phyloP scores from a whole-genome alignment of 1,140 invertebrate genomes.

The Augochlora pura region DNA sequence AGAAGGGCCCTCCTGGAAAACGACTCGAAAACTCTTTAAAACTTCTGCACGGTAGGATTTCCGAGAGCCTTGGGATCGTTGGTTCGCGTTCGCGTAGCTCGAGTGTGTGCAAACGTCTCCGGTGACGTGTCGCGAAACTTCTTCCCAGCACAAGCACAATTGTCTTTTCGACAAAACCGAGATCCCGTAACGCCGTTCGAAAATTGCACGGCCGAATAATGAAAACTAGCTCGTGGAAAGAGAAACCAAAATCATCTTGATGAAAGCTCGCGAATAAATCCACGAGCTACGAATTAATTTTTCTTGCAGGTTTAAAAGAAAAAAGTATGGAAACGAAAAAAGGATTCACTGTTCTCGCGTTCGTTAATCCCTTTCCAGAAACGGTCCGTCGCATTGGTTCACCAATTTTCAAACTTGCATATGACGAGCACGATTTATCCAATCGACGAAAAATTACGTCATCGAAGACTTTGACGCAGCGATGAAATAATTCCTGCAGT shows the following conservation, averaged over 20 bases:
- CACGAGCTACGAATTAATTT: background rate
- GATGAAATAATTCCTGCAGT: background rate
- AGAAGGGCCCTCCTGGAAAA: background rate
- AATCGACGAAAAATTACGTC: background rate
- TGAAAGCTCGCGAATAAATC: background rate
- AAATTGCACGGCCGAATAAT: background rate
- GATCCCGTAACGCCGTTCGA: too few species aligned
- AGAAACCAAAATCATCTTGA: background rate
- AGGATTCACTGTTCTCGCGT: background rate
- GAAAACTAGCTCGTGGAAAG: too few species aligned
- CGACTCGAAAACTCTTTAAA: background rate
- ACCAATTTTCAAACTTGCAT: too few species aligned
- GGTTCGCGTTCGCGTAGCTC: background rate
- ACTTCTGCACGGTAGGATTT: background rate
- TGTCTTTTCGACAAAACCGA: background rate
- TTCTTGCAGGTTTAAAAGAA: background rate
- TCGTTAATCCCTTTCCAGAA: background rate
- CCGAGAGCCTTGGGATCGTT: background rate
- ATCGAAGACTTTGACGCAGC: constrained; percentile 17
- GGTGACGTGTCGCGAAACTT: background rate
- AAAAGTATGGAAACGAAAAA: background rate
- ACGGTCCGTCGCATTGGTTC: too few species aligned
- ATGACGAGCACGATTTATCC: background rate
- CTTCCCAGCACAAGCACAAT: background rate
- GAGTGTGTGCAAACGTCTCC: background rate